phyloP scores from a whole-genome alignment of 2,113 vertebrate species.

The Onychostruthus taczanowskii region DNA sequence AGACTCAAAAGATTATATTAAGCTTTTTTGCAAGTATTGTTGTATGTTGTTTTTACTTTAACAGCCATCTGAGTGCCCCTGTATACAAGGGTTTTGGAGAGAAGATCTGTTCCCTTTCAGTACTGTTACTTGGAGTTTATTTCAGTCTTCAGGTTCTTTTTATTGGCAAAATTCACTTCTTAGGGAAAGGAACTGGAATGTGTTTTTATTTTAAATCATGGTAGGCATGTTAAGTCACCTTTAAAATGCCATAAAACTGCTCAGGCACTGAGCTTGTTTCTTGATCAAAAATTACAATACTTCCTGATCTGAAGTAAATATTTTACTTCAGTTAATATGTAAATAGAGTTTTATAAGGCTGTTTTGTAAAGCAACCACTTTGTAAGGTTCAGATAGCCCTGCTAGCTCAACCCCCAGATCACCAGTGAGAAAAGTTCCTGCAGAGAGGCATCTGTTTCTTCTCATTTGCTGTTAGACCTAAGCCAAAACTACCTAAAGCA shows the following conservation, averaged over 20 bases:
- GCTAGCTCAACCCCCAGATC: not conserved
- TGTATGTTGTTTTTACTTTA: slow-evolving; percentile 17
- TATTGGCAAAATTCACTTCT: not conserved
- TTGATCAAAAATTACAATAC: not conserved
- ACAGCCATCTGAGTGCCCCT: not conserved
- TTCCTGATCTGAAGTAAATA: not conserved
- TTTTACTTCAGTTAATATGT: not conserved
- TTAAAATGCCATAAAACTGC: not conserved
- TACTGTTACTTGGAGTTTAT: not conserved
- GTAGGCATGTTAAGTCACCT: not conserved
- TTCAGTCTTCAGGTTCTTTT: not conserved
- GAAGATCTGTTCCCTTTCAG: not conserved
- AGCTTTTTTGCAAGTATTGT: not conserved
- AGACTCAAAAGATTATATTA: slow-evolving; percentile 51
- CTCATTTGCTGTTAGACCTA: not conserved
- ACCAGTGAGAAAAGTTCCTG: not conserved
- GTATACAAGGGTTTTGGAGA: not conserved
- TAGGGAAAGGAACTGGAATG: not conserved
- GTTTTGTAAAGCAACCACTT: not conserved
- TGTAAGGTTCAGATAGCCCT: not conserved
- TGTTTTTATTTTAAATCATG: not conserved
- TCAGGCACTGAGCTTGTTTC: not conserved
- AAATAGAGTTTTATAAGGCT: not conserved
- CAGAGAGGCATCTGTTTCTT: slow-evolving; percentile 47
- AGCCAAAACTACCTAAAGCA: slow-evolving; percentile 34